phyloP scores from a whole-genome alignment of 2,113 vertebrate species.

The Pontoporia blainvillei region DNA sequence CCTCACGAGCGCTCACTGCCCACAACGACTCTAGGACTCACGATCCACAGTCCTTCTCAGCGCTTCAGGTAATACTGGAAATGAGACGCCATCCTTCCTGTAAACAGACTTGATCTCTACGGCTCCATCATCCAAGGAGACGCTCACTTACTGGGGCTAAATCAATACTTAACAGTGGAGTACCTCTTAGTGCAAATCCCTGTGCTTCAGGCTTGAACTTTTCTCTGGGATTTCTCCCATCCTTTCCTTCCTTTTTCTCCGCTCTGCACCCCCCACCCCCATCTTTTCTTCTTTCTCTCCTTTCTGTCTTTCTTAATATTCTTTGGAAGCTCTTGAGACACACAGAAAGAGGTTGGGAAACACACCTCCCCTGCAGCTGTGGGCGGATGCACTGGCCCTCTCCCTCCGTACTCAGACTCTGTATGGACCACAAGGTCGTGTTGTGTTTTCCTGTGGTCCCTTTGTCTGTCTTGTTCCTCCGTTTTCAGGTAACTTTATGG shows the following conservation, averaged over 20 bases:
- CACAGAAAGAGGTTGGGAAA: neutral
- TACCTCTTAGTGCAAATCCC: neutral
- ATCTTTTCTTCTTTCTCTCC: no score
- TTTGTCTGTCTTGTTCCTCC: neutral
- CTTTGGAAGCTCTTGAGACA: neutral
- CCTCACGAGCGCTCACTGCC: fast-evolving
- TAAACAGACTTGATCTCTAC: neutral
- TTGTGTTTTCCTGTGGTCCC: neutral
- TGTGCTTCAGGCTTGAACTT: fast-evolving
- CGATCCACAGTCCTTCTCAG: fast-evolving
- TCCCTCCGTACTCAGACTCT: neutral
- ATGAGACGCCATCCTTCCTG: fast-evolving
- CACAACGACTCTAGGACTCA: fast-evolving
- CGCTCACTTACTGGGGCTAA: neutral
- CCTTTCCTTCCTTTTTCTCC: neutral
- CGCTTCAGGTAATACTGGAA: neutral
- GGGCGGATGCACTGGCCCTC: neutral
- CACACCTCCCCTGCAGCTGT: fast-evolving
- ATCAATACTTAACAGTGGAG: fast-evolving
- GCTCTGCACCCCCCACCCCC: no score
- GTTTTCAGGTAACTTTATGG: no score
- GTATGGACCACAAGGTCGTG: fast-evolving
- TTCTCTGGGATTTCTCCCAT: fast-evolving
- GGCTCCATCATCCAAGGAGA: neutral
- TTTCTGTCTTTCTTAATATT: neutral